Percentiles rank a stretch among this genome's conserved stretches.
Evolutionary conservation across 2,888 invertebrate genomes (phyloP).

Genomic region (Drosophila meridionalis): DNA sequence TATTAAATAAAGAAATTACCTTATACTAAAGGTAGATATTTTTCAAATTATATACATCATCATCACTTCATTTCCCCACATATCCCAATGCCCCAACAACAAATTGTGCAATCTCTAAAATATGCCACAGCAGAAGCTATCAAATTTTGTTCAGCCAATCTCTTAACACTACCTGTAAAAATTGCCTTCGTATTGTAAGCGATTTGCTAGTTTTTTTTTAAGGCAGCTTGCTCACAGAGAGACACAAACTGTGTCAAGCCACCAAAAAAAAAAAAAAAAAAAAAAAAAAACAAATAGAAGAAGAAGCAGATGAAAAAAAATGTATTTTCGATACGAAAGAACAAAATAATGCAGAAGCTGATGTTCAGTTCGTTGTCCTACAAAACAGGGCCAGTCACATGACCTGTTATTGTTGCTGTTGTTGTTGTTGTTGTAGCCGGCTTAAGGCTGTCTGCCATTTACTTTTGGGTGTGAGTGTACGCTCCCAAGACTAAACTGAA

Average conservation of each 20-base stretch:
- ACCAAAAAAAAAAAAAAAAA: slow-evolving; percentile 26
- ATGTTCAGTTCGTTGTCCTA: slow-evolving; percentile 69
- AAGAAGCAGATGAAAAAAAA: slow-evolving; percentile 17
- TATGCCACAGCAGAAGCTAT: slow-evolving; percentile 4
- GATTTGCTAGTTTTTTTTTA: slow-evolving; percentile 40
- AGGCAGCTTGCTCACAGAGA: slow-evolving; percentile 46
- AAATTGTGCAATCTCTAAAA: slow-evolving; percentile 9
- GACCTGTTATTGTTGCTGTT: slow-evolving; percentile 23
- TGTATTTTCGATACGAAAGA: slow-evolving; percentile 45
- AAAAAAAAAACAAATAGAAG: not conserved
- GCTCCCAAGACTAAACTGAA: slow-evolving; percentile 31
- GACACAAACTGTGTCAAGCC: slow-evolving; percentile 59
- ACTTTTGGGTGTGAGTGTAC: slow-evolving; percentile 23
- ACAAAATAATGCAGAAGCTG: slow-evolving; percentile 60
- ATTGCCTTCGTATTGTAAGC: slow-evolving; percentile 34
- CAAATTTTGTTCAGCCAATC: slow-evolving; percentile 22
- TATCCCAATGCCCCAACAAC: not conserved
- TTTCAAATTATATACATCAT: not conserved
- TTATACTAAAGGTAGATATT: not conserved
- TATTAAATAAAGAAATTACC: not conserved
- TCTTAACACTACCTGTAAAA: slow-evolving; percentile 27
- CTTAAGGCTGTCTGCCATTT: slow-evolving; percentile 36
- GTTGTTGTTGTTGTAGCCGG: slow-evolving; percentile 37
- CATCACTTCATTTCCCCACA: not conserved
- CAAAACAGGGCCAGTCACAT: slow-evolving; percentile 45